Base-by-base conservation (phyloP, 2,888 invertebrate species). In the Osmoderma eremita region DNA sequence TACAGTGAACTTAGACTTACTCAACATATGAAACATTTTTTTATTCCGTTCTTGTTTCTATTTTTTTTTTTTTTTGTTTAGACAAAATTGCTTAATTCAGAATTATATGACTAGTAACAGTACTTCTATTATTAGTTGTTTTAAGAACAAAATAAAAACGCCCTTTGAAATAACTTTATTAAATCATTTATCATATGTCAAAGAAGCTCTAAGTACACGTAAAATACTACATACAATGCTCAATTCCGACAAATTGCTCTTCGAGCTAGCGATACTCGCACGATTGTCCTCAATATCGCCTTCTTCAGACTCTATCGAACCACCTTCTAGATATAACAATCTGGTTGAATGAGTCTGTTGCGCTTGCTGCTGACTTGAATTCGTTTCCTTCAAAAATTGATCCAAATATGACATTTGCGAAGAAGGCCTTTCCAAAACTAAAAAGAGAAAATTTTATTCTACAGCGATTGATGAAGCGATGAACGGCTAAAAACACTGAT, bases 381-480 rank as follows among this genome's bases (percentile, higher is more conserved):
- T 82, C 3, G 87, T 86, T 81, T 95, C 95, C 79, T 94, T 94
- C 75, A 95, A 85, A 81, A 96, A 95, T 78, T 94, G 94, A 79
- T 95, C 95, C 79, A 94, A 83, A 82, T 94, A 94, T 72, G 95
- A 95, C 90, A 94, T 92, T 83, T 95, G 95, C 36, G 95, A 95
- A 39, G 94, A 90, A 58, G 95, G 93, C 73, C 95, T 88, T 79
- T 95, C 95, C 84, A 94, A 83, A 84, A 94, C 94, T 95, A 86
- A 71, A 85, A 53, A 39, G 15, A 24, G 13, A 30, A 38, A 18
- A 38, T 18, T 53, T 53, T 30, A 3, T 53, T 18, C 17, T 38
- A 13, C 22, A 50, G 5, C 4, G 18, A 50, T n/a, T 18, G 6
- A 8, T 30, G n/a, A n/a, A 38, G 4, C 1, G 10, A 53, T 8